Evolutionary conservation across 2,888 invertebrate species (phyloP).

Genomic region (Euproctis similis): DNA sequence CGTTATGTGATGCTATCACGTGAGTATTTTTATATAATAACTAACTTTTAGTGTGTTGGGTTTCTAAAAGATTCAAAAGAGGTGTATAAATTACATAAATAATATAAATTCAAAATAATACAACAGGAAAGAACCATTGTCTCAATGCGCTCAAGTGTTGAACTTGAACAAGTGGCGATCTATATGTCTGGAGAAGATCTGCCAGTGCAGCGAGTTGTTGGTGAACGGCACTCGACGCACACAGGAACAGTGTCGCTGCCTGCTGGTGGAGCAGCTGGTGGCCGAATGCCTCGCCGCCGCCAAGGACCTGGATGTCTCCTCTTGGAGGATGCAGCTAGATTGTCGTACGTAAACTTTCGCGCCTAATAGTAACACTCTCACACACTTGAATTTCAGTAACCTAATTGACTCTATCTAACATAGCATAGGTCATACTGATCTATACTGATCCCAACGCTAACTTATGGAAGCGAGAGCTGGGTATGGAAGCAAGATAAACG

Average conservation of each 20-base stretch:
- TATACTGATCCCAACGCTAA: too few species aligned
- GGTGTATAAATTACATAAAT: too few species aligned
- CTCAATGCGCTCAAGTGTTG: slow-evolving; percentile 78
- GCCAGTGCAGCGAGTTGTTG: slow-evolving; percentile 80
- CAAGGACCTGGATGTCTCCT: slow-evolving; percentile 77
- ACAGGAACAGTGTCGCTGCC: slow-evolving; percentile 79
- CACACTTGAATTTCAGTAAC: too few species aligned
- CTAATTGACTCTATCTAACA: too few species aligned
- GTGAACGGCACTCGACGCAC: slow-evolving; percentile 50
- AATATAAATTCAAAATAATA: too few species aligned
- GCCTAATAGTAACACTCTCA: too few species aligned
- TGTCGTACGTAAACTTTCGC: slow-evolving; percentile 79
- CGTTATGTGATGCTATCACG: slow-evolving; percentile 81
- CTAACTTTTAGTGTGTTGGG: neutral
- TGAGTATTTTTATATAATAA: too few species aligned
- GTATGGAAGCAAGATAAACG: too few species aligned
- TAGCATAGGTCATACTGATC: too few species aligned
- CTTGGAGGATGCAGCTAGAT: slow-evolving; percentile 82
- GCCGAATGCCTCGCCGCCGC: slow-evolving; percentile 83
- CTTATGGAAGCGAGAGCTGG: too few species aligned
- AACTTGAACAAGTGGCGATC: slow-evolving; percentile 82
- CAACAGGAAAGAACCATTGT: slow-evolving; percentile 77
- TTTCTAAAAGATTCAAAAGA: neutral
- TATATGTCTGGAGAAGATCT: slow-evolving; percentile 84
- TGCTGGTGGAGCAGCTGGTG: slow-evolving; percentile 81